Percentiles rank a stretch among this genome's conserved stretches.
phyloP scores from a whole-genome alignment of 2,888 invertebrate species.

The Torymus auratus region DNA sequence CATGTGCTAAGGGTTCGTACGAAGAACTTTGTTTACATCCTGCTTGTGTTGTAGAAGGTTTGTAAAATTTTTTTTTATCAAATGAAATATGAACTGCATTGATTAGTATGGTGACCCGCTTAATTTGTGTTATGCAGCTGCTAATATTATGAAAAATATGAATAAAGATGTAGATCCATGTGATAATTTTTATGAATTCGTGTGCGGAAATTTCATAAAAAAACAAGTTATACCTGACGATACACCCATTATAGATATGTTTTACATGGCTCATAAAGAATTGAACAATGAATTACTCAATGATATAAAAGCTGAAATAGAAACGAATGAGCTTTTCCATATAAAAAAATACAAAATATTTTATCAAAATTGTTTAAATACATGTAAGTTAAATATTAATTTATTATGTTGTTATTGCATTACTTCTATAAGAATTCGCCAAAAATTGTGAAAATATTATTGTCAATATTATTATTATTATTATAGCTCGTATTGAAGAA shows the following conservation, averaged over 20 bases:
- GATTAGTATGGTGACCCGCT: too few species aligned
- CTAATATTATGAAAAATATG: background rate
- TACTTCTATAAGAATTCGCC: background rate
- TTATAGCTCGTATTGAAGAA: constrained; percentile 85
- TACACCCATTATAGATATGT: background rate
- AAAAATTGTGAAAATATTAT: background rate
- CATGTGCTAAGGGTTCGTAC: too few species aligned
- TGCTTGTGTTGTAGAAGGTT: too few species aligned
- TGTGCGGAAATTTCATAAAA: constrained; percentile 39
- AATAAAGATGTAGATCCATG: constrained; percentile 36
- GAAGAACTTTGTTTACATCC: too few species aligned
- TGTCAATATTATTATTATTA: constrained; percentile 5
- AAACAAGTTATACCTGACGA: constrained; percentile 2
- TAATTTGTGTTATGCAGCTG: too few species aligned
- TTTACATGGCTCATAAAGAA: constrained; percentile 6
- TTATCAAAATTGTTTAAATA: constrained; percentile 65
- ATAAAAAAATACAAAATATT: constrained; percentile 17
- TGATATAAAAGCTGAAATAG: background rate
- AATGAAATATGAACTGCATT: too few species aligned
- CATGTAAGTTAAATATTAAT: constrained; percentile 36
- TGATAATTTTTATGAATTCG: constrained; percentile 48
- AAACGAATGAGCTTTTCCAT: background rate
- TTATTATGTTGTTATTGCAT: background rate
- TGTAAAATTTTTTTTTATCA: too few species aligned
- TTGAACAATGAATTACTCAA: background rate